Percentiles rank a stretch among this genome's conserved stretches.
These are phyloP conservation scores for Luperina nickerlii DNA, from an alignment of 2,888 invertebrate species.

Conservation along the genomic window DNA sequence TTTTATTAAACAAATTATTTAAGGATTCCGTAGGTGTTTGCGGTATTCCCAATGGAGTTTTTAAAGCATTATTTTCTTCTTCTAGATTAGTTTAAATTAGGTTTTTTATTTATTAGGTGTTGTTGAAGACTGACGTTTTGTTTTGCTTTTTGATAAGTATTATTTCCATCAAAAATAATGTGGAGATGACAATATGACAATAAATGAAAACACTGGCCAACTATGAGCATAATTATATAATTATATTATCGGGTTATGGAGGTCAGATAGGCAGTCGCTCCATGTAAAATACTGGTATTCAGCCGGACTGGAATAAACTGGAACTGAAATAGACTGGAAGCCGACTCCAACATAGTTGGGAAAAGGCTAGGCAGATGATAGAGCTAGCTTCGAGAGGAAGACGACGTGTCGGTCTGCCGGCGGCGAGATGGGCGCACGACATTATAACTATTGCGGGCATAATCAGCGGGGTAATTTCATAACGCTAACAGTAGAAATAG, in stretches of 20 bases:
- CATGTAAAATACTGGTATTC: too few relatives aligned
- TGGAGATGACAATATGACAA: not conserved
- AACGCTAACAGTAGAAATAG: not conserved
- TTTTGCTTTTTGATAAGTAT: not conserved
- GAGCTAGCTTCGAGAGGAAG: not conserved
- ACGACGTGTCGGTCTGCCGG: not conserved
- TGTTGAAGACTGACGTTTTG: not conserved
- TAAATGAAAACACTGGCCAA: too few relatives aligned
- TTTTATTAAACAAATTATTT: conserved; percentile 17
- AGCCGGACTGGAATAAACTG: too few relatives aligned
- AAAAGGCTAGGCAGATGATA: too few relatives aligned
- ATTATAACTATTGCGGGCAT: not conserved
- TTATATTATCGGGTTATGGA: too few relatives aligned
- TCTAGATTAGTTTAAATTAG: not conserved
- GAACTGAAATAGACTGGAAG: too few relatives aligned
- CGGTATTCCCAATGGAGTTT: not conserved
- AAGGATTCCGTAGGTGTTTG: not conserved
- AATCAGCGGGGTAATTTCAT: too few relatives aligned
- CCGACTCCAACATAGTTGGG: too few relatives aligned
- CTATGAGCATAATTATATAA: too few relatives aligned
- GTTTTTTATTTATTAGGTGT: not conserved
- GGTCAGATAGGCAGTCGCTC: too few relatives aligned
- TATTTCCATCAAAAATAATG: not conserved
- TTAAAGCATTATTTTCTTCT: not conserved
- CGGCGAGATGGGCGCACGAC: not conserved